Conservation (phyloP, 2,113 vertebrate species). For the Osmerus mordax region DNA sequence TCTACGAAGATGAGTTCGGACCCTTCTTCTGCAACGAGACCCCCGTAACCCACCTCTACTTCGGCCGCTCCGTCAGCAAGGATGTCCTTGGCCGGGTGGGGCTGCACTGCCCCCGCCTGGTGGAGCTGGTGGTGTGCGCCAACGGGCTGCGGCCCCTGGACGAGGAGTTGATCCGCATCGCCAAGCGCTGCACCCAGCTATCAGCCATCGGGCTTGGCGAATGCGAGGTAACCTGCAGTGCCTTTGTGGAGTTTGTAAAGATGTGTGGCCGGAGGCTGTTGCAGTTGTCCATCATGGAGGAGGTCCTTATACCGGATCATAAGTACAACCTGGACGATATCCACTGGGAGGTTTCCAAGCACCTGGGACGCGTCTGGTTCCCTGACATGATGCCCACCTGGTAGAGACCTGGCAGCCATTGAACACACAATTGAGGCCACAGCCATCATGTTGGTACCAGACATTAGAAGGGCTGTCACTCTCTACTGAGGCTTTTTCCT, state of each 20-base stretch:
- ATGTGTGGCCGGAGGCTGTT: constrained; percentile 93
- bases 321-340: constrained; percentile 94
- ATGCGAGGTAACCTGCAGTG: constrained; percentile 96
- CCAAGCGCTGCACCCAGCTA: constrained; percentile 88
- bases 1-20: constrained; percentile 95
- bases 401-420: constrained; percentile 62
- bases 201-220: constrained; percentile 94
- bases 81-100: constrained; percentile 93
- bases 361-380: constrained; percentile 96
- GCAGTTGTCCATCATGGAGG: constrained; percentile 97
- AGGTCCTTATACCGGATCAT: constrained; percentile 95
- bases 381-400: constrained; percentile 99
- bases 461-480: not conserved
- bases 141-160: constrained; percentile 94
- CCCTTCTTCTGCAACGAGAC: constrained; percentile 93
- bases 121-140: constrained; percentile 95
- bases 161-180: constrained; percentile 95
- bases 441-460: not conserved
- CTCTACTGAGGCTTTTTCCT: constrained; percentile 16
- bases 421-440: not conserved
- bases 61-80: constrained; percentile 94
- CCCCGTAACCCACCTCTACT: constrained; percentile 95
- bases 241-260: constrained; percentile 97
- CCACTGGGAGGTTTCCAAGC: constrained; percentile 97
- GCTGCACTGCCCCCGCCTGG: constrained; percentile 89